Evolutionary conservation across 2,113 vertebrate genomes (phyloP), one percentile per base, ranked within the genome.

Genomic region (Acanthisitta chloris): DNA sequence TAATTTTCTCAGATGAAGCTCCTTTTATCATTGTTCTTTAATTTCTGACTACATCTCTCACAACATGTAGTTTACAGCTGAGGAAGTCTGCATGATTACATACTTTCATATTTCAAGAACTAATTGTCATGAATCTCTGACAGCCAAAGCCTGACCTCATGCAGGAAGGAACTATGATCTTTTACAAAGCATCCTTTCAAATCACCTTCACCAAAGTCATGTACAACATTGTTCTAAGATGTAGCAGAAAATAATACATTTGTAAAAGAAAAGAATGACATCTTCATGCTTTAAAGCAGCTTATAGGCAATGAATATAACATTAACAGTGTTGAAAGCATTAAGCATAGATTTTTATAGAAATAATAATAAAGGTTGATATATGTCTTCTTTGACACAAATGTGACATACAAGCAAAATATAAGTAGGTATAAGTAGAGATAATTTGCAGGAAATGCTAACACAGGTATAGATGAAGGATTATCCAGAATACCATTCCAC

Each of bases 1-100:
- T 61, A 67, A 61, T 91, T 92, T 96, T 96, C 78, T 94, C 64
- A 85, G 65, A 71, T 69, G 46, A 88, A 96, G 57, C 77, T 54
- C 42, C 54, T 93, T 61, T 93, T 87, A 93, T 31, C 49, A 61
- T 92, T 65, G 66, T n/a, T 88, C 65, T 94, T 81, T 86, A 42
- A 61, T 74, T 94, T 96, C 73, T 94, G 67, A 88, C 70, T 93
- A 40, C 29, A 24, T 82, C 25, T 93, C 76, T 78, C 52, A 87
- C 36, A 94, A 34, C 15, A 46, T 48, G 72, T 34, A 58, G 48
- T 65, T 86, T 31, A 86, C 48, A 71, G 80, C 38, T 88, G 67
- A 92, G 19, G 36, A 40, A 80, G 42, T 46, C 67, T 73, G 45
- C 26, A 48, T 55, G 59, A 71, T 82, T 84, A 81, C n/a, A 52